phyloP scores from a whole-genome alignment of 2,113 vertebrate genomes.

The Salvelinus alpinus region DNA sequence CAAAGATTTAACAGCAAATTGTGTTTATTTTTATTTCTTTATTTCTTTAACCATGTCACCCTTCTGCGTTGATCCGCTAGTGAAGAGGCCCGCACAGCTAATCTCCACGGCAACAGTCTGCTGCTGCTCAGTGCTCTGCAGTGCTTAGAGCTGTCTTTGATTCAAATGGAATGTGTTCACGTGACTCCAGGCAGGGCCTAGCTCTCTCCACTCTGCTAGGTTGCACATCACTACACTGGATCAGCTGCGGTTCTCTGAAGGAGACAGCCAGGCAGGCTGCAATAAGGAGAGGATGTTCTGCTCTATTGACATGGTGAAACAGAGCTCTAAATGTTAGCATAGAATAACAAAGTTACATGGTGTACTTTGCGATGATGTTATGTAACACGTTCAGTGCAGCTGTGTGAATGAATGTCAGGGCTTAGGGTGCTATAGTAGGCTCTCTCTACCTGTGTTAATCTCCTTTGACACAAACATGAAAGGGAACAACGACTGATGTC shows the following conservation, averaged over 20 bases:
- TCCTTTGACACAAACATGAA: no score
- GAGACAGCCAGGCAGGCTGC: no score
- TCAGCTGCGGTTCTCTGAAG: no score
- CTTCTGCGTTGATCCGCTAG: slow-evolving; percentile 23
- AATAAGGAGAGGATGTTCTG: no score
- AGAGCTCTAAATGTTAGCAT: neutral
- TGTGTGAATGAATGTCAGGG: neutral
- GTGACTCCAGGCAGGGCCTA: neutral
- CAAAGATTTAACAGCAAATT: slow-evolving; percentile 52
- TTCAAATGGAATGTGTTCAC: slow-evolving; percentile 15
- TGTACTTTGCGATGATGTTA: neutral
- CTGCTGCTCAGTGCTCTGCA: slow-evolving; percentile 17
- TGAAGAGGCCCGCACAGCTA: slow-evolving; percentile 13
- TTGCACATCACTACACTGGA: no score
- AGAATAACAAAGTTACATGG: neutral
- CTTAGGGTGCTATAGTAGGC: no score
- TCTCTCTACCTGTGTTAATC: no score
- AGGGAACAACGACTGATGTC: no score
- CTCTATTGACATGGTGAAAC: neutral
- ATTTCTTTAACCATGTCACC: slow-evolving; percentile 36
- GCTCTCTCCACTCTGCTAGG: no score
- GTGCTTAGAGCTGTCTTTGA: slow-evolving; percentile 8
- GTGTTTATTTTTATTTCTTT: slow-evolving; percentile 43
- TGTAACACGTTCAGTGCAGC: neutral
- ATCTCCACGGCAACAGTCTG: slow-evolving; percentile 20